Evolutionary conservation across 2,888 invertebrate genomes (phyloP).

Genomic region (Nebria salina): DNA sequence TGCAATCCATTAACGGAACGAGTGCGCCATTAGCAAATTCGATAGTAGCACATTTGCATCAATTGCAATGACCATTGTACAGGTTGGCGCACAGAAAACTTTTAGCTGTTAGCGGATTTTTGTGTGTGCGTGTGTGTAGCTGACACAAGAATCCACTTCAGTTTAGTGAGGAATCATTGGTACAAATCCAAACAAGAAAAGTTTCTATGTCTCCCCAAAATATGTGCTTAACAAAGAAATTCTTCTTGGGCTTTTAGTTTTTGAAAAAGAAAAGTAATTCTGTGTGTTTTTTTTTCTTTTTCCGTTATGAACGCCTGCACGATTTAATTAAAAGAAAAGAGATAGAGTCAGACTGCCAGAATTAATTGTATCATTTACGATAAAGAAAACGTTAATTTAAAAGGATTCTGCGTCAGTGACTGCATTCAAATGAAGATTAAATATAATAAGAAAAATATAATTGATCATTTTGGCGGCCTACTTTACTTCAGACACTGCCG

Average conservation of each 20-base stretch:
- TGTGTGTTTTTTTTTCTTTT: background rate
- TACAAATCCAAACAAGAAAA: background rate
- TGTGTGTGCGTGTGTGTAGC: background rate
- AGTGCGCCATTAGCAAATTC: slow-evolving; percentile 43
- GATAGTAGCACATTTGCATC: slow-evolving; percentile 35
- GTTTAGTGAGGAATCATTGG: slow-evolving; percentile 33
- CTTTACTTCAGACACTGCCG: too few relatives aligned
- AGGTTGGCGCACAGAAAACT: slow-evolving; percentile 22
- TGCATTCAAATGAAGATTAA: background rate
- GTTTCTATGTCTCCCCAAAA: background rate
- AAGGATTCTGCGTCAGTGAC: background rate
- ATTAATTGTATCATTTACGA: background rate
- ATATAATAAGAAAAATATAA: background rate
- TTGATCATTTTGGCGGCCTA: background rate
- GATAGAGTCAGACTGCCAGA: background rate
- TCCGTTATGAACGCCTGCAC: background rate
- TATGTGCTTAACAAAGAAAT: background rate
- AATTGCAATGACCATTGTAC: slow-evolving; percentile 15
- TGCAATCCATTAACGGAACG: slow-evolving; percentile 44
- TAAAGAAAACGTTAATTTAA: background rate
- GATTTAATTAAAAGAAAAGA: slow-evolving; percentile 1
- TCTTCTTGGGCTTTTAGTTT: background rate
- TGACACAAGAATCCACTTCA: slow-evolving; percentile 39
- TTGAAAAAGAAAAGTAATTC: background rate
- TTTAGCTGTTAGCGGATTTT: slow-evolving; percentile 28